Conservation (phyloP, 2,888 invertebrate species). For the Lampropteryx suffumata region DNA sequence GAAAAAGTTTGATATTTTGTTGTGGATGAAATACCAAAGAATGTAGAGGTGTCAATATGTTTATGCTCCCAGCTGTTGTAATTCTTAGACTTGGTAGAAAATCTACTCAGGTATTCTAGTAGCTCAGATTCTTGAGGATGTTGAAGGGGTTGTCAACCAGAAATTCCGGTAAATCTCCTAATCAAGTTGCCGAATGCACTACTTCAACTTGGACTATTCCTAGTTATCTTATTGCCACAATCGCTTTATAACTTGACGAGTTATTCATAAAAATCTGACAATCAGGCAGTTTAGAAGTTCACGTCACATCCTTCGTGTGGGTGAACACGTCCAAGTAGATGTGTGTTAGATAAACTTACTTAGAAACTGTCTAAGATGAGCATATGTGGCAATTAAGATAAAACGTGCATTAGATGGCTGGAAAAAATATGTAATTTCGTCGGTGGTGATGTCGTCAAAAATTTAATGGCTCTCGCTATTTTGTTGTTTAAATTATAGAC, state of each 20-base stretch:
- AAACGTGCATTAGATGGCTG: slow-evolving; percentile 35
- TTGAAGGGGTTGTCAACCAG: no score
- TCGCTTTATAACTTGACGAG: slow-evolving; percentile 12
- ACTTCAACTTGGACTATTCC: no score
- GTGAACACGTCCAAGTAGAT: slow-evolving; percentile 51
- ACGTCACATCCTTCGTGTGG: slow-evolving; percentile 35
- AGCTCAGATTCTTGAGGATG: no score
- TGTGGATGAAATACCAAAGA: no score
- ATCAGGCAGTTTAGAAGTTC: slow-evolving; percentile 20
- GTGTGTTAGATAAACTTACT: slow-evolving; percentile 58
- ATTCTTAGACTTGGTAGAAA: no score
- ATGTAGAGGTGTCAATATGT: no score
- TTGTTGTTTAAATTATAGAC: neutral
- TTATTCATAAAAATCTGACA: slow-evolving; percentile 27
- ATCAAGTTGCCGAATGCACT: no score
- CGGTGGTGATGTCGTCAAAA: neutral
- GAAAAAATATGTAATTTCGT: slow-evolving; percentile 14
- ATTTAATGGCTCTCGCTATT: neutral
- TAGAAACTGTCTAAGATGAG: slow-evolving; percentile 55
- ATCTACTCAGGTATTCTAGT: no score
- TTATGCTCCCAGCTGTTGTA: no score
- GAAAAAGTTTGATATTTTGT: no score
- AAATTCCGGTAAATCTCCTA: no score
- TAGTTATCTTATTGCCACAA: neutral
- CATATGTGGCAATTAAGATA: slow-evolving; percentile 53